A percentile compares a stretch with the other conserved stretches of the same genome.
Evolutionary conservation across 2,888 invertebrate genomes (phyloP).

Genomic region (Chironomus tentans): DNA sequence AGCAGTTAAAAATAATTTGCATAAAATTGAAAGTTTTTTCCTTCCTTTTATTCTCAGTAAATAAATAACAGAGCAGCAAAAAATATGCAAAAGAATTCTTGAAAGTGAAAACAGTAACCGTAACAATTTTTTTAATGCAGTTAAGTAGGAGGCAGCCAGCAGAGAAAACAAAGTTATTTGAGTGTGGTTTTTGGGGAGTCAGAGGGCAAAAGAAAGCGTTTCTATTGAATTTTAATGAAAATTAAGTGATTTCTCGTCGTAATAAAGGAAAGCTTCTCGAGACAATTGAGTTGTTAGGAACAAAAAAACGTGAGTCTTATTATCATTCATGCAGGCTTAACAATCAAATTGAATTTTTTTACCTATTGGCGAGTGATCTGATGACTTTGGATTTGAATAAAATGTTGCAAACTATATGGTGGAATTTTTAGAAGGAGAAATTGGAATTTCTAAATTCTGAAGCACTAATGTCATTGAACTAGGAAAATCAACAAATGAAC

Average conservation of each 20-base stretch:
- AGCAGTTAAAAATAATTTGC: neutral
- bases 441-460: neutral
- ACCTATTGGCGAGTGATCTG: too few species aligned
- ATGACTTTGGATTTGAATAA: too few species aligned
- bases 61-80: too few species aligned
- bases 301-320: too few species aligned
- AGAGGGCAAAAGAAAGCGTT: neutral
- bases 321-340: too few species aligned
- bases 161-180: neutral
- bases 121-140: neutral
- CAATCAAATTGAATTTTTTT: too few species aligned
- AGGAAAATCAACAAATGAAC: too few species aligned
- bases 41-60: too few species aligned
- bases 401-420: too few species aligned
- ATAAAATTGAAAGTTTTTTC: slow-evolving; percentile 1
- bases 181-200: neutral
- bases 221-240: neutral
- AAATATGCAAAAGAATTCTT: neutral
- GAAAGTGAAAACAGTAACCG: neutral
- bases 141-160: neutral
- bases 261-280: too few species aligned
- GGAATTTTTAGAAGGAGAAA: neutral
- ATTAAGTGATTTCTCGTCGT: too few species aligned
- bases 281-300: too few species aligned
- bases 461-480: neutral